Evolutionary conservation across 2,113 vertebrate species (phyloP).

Genomic region (Pteropus alecto): DNA sequence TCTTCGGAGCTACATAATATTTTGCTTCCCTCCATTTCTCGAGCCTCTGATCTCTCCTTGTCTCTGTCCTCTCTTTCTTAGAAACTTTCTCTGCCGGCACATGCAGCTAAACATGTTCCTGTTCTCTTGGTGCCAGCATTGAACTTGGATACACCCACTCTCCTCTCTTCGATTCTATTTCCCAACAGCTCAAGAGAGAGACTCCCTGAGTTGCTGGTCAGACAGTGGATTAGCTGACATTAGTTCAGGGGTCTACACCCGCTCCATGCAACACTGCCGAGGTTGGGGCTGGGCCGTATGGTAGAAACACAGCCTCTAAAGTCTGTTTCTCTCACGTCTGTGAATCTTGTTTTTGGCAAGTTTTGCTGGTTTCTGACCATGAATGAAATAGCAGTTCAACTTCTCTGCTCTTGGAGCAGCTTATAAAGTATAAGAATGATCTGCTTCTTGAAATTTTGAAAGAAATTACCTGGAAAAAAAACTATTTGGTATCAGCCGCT

Average conservation of each 20-base stretch:
- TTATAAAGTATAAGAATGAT: background rate
- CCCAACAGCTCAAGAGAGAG: background rate
- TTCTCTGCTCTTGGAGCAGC: background rate
- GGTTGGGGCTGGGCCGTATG: accelerated
- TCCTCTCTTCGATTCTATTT: background rate
- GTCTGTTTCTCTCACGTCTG: background rate
- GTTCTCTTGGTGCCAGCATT: background rate
- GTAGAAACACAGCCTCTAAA: background rate
- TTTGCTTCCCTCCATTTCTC: background rate
- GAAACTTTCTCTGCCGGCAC: background rate
- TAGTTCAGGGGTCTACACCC: background rate
- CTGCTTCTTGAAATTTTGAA: background rate
- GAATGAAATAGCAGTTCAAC: background rate
- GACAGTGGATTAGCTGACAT: too few relatives aligned
- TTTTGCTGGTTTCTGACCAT: background rate
- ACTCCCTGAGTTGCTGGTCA: background rate
- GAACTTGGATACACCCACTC: too few relatives aligned
- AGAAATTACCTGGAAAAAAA: background rate
- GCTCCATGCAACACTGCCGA: background rate
- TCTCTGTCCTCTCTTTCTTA: background rate
- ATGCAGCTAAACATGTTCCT: background rate
- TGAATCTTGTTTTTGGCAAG: background rate
- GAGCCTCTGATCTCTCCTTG: background rate
- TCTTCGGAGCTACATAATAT: background rate
- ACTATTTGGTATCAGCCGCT: background rate